Percentiles rank a stretch among this genome's conserved stretches.
phyloP scores from a whole-genome alignment of 2,113 vertebrate genomes.

The Rhynchomys soricoides region DNA sequence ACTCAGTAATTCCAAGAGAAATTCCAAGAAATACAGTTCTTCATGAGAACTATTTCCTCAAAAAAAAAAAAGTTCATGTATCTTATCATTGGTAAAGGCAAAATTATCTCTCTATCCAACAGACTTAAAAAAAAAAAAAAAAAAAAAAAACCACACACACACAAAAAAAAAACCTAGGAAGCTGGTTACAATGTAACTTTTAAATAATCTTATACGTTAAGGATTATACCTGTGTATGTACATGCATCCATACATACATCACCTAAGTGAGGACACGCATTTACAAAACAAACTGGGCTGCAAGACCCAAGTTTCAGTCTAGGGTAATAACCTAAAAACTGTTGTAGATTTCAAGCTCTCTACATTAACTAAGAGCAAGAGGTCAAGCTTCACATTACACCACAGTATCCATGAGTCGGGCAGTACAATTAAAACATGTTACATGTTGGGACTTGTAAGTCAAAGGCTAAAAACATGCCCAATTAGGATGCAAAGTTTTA shows the following conservation, averaged over 20 bases:
- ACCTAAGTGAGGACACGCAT: not conserved
- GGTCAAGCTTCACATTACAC: constrained; percentile 18
- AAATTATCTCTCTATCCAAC: constrained; percentile 23
- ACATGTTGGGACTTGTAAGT: constrained; percentile 44
- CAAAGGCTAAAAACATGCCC: constrained; percentile 30
- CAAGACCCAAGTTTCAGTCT: constrained; percentile 42
- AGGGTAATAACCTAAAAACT: constrained; percentile 28
- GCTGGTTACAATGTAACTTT: constrained; percentile 32
- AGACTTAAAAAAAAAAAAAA: not conserved
- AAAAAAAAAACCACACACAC: too few relatives aligned
- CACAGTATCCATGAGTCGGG: not conserved
- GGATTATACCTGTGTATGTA: not conserved
- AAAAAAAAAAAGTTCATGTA: constrained; percentile 8
- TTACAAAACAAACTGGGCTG: not conserved
- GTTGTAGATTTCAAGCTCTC: constrained; percentile 36
- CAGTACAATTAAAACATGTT: not conserved
- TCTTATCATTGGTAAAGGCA: constrained; percentile 1
- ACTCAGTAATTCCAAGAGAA: constrained; percentile 29
- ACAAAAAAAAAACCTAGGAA: not conserved
- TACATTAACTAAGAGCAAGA: constrained; percentile 22
- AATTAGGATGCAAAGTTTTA: not conserved
- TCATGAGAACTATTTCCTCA: constrained; percentile 13
- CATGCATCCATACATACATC: not conserved
- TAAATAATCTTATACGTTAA: not conserved
- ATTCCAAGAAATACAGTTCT: constrained; percentile 5